These are phyloP conservation scores for Phenacoccus solenopsis DNA, from an alignment of 1,140 invertebrate genomes.

Conservation along the genomic window DNA sequence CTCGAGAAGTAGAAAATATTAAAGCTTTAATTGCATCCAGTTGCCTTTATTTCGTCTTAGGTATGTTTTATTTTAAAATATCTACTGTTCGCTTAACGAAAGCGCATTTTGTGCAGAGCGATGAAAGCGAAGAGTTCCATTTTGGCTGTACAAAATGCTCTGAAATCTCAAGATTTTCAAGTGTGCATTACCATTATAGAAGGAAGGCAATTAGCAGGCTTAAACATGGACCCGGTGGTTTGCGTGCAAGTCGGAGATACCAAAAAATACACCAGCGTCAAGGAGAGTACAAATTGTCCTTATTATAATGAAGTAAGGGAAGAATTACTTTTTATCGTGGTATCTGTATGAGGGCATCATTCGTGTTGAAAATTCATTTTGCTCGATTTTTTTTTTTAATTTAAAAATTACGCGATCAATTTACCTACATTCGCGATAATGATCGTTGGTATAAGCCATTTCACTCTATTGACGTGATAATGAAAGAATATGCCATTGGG, in stretches of 20 bases:
- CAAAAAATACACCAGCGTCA: conserved; percentile 77
- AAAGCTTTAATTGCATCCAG: too few relatives aligned
- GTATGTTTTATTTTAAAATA: not conserved
- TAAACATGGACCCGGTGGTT: conserved; percentile 85
- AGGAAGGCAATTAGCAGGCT: conserved; percentile 68
- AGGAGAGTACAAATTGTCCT: conserved; percentile 83
- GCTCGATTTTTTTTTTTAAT: too few relatives aligned
- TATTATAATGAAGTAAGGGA: conserved; percentile 75
- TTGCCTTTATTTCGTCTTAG: too few relatives aligned
- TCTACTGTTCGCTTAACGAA: not conserved
- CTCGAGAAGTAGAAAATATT: too few relatives aligned
- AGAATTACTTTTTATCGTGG: too few relatives aligned
- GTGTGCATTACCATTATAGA: conserved; percentile 81
- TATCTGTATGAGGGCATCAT: too few relatives aligned
- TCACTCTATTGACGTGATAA: too few relatives aligned
- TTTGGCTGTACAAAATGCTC: conserved; percentile 30
- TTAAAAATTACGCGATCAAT: too few relatives aligned
- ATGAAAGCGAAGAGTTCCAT: not conserved
- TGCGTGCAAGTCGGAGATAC: conserved; percentile 76
- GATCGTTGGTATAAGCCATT: too few relatives aligned
- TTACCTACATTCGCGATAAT: too few relatives aligned
- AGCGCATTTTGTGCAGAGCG: not conserved
- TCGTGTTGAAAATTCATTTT: too few relatives aligned
- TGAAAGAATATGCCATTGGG: too few relatives aligned
- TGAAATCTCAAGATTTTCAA: conserved; percentile 78